Base-by-base conservation (phyloP, 2,888 invertebrate species). In the Epiblema foenella region DNA sequence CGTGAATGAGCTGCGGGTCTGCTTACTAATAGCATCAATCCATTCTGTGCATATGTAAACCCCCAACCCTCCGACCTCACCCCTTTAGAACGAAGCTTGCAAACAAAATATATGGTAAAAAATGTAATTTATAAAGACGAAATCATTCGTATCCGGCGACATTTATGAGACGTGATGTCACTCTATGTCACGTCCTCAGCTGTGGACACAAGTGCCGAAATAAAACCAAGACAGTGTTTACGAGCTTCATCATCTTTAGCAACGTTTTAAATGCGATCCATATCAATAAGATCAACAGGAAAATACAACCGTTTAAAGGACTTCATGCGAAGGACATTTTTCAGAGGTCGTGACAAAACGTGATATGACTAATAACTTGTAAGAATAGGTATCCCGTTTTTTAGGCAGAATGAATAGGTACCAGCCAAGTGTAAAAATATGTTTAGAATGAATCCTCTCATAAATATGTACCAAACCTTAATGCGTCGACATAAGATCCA, bases 161-260 rank as follows among this genome's bases (percentile, higher is more conserved):
- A 86, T 87, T 86, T 79, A 80, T 79, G 78, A 81, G 81, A 83
- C 83, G 81, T 89, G 89, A 89, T 88, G 89, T 91, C 89, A 90
- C 85, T 86, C 80, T 83, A 83, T 85, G 87, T 88, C 86, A 85
- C 83, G 80, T 84, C 56, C 56, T 18, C 7, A 81, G 79, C 83
- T 87, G 81, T 86, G 85, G 81, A 78, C 82, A 86, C 88, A 89
- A 89, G 86, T 86, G 75, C 78, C 83, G 79, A 87, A 89, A 90
- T 86, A 89, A 89, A 87, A 90, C 85, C 83, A 87, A 77, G 85
- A 87, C 78, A 84, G 74, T 88, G 84, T 87, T 86, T 86, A 79
- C 80, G 78, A 77, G 81, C 81, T 81, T 83, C 83, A 81, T 83
- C 81, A 78, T 75, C 54, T 64, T 63, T 54, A 59, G 70, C 59